Base-by-base conservation (phyloP, 2,797 vertebrate species). In the Manis crassicaudata region DNA sequence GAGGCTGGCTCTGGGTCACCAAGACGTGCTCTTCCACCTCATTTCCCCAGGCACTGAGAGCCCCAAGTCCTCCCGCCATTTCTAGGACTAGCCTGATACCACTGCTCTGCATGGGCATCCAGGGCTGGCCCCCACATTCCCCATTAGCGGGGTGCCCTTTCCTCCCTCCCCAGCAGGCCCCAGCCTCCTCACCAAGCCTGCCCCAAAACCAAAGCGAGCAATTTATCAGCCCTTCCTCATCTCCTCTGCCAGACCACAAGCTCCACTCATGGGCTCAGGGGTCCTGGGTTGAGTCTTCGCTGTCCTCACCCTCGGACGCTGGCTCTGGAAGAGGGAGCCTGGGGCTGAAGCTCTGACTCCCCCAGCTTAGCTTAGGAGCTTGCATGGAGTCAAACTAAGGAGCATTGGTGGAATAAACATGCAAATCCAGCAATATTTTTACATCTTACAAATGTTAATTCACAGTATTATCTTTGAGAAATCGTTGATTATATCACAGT, bases 91-190 rank as follows among this genome's bases (percentile, higher is more conserved):
- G 16, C 67, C 29, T 5, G 58, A 72, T 60, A 72, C 67, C 0
- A 0, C 25, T 54, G 12, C 32, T 58, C 25, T 23, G 13, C 1
- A 0, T 21, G 56, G 72, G 3, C 14, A 1, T n/a, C 27, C 40
- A 70, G 54, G 27, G 25, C 60, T 67, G 54, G 23, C 29, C 29
- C 27, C 23, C 27, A 25, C 14, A 7, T 23, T 23, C 14, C n/a
- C 67, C 37, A 7, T 5, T 6, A 62, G 35, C 20, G 52, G 27
- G n/a, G 56, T 20, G 11, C n/a, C 23, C 56, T 7, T 17, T 32
- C 10, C 11, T 87, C 29, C 58, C 70, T 6, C 21, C 14, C 60
- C n/a, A 65, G 37, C 25, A 56, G n/a, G 32, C 32, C 40, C 75
- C 67, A 37, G 63, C 12, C 27, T 2, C 68, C 23, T 6, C 13